Conservation (phyloP, 2,888 invertebrate genomes). For the Cordilura impudica region DNA sequence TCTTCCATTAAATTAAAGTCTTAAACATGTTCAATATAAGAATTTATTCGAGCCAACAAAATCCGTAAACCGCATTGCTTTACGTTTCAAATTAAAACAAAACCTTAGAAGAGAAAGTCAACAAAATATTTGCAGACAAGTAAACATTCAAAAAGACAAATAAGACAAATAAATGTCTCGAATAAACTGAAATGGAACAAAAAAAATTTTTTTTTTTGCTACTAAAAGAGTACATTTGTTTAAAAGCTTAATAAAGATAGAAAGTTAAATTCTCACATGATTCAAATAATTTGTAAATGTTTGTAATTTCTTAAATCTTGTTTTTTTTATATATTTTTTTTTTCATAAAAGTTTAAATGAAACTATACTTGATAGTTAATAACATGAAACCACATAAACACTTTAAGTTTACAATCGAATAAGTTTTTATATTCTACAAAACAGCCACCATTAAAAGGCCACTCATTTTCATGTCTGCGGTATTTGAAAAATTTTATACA, state of each 20-base stretch:
- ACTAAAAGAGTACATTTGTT: neutral
- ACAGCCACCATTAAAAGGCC: neutral
- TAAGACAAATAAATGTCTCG: constrained; percentile 28
- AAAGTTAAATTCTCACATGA: too few relatives aligned
- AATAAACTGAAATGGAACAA: neutral
- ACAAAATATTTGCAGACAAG: constrained; percentile 58
- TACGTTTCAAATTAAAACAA: constrained; percentile 25
- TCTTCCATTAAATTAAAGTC: neutral
- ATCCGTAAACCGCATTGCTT: constrained; percentile 33
- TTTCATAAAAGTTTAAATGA: too few relatives aligned
- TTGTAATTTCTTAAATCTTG: too few relatives aligned
- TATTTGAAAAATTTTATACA: constrained; percentile 27
- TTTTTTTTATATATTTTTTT: too few relatives aligned
- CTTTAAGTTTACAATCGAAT: neutral
- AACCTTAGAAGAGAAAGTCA: constrained; percentile 35
- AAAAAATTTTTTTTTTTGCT: neutral
- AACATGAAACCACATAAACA: neutral
- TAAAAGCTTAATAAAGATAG: too few relatives aligned
- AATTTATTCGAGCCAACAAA: neutral
- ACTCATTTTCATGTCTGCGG: constrained; percentile 45
- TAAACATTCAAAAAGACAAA: constrained; percentile 54
- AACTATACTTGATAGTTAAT: too few relatives aligned
- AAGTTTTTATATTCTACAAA: neutral
- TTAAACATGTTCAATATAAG: neutral
- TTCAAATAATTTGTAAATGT: too few relatives aligned